Evolutionary conservation across 53 echinoderm and acorn worm genomes (phyloP).

Genomic region (Luidia sarsii): DNA sequence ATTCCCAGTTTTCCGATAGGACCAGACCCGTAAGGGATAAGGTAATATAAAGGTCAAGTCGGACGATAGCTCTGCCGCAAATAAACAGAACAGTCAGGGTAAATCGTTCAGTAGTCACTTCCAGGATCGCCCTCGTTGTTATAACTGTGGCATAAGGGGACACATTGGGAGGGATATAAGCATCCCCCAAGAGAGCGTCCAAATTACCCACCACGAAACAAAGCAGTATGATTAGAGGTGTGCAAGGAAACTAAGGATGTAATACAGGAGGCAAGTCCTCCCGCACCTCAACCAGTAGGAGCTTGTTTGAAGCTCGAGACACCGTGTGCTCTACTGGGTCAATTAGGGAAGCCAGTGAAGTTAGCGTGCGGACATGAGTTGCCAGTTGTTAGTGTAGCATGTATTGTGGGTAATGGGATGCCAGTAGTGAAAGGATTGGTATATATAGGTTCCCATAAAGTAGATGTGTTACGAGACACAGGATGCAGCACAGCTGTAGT

Average conservation of each 20-base stretch:
- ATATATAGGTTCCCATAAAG: not conserved
- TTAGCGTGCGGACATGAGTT: not conserved
- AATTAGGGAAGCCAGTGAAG: not conserved
- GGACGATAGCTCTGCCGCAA: not conserved
- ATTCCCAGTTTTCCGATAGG: not conserved
- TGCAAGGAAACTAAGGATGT: not conserved
- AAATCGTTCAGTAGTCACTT: not conserved
- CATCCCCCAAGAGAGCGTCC: not conserved
- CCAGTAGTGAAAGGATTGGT: not conserved
- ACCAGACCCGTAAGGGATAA: not conserved
- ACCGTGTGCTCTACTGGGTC: not conserved
- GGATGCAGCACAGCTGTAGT: constrained; percentile 1
- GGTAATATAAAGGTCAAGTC: not conserved
- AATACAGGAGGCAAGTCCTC: not conserved
- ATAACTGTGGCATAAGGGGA: not conserved
- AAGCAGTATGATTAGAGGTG: not conserved
- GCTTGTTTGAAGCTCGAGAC: not conserved
- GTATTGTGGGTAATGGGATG: not conserved
- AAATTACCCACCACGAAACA: not conserved
- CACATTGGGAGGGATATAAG: not conserved
- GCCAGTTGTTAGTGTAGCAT: not conserved
- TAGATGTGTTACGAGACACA: not conserved
- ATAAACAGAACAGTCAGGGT: not conserved
- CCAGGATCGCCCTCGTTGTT: not conserved
- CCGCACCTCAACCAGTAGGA: not conserved